A percentile compares a stretch with the other conserved stretches of the same genome.
Conservation (phyloP, 2,797 vertebrate genomes). For the Anomalospiza imberbis region DNA sequence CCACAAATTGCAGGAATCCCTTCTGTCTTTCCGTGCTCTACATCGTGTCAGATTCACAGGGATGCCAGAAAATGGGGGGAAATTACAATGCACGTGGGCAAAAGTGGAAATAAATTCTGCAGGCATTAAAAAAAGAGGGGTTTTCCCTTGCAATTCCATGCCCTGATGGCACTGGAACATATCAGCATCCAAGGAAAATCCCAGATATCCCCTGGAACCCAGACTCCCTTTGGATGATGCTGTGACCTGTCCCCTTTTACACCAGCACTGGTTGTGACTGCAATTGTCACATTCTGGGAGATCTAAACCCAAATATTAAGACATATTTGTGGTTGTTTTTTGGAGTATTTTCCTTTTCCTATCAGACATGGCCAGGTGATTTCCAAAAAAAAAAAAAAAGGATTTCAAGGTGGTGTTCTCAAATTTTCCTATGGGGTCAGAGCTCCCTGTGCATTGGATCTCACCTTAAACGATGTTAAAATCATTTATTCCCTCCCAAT, state of each 20-base stretch:
- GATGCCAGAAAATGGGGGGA: not conserved
- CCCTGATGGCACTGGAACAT: not conserved
- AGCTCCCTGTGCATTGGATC: not conserved
- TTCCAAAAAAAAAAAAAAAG: not conserved
- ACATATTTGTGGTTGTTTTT: accelerated
- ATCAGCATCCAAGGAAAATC: not conserved
- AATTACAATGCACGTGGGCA: accelerated
- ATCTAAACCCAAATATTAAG: not conserved
- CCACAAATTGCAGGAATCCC: not conserved
- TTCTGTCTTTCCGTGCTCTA: accelerated
- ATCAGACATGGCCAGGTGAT: not conserved
- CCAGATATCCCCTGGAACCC: accelerated
- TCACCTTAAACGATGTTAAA: not conserved
- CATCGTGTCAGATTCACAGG: accelerated
- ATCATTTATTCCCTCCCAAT: not conserved
- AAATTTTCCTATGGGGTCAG: not conserved
- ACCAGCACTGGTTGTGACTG: not conserved
- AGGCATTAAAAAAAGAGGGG: not conserved
- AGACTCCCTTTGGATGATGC: not conserved
- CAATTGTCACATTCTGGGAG: not conserved
- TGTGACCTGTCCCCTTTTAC: not conserved
- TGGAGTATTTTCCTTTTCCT: not conserved
- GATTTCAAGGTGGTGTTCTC: not conserved
- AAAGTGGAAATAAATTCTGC: not conserved
- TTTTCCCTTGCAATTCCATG: not conserved